Base-by-base conservation (phyloP, 2,113 vertebrate genomes). In the Chelonoidis abingdonii region DNA sequence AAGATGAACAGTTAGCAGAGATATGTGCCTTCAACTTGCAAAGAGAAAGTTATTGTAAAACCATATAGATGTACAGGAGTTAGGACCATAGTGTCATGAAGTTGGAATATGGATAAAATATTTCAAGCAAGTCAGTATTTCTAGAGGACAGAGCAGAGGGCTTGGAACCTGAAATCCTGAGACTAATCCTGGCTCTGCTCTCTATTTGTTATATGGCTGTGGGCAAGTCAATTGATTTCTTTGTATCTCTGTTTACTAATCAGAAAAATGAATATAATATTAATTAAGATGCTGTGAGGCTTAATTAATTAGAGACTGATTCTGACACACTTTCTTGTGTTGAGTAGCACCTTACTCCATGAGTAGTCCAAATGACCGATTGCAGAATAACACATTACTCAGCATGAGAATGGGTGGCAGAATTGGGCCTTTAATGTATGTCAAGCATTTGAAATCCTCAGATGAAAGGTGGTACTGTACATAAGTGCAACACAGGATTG, bases 381-480 rank as follows among this genome's bases (percentile, higher is more conserved):
- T 81, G 53, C 75, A 95, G 81, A 65, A 94, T 95, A 95, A 97
- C 41, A 62, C 91, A 72, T 21, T 92, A 83, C 92, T 69, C 93
- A 92, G 80, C 90, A 83, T 92, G 29, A 88, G 57, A 84, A 92
- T 92, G 91, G 92, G 83, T 88, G 78, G n/a, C 89, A 94, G 50
- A 0, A 94, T 94, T 95, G 96, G 95, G 94, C 93, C 89, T 41
- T 95, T 27, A 2, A 81, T 83, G 21, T 44, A 25, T 75, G 89
- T 84, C 91, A 92, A 95, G 85, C 59, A 82, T 96, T 97, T 95
- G 86, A 93, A 97, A 95, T 89, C 93, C 83, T 91, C 47, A 89
- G 56, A 84, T 78, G 35, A 81, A 81, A 54, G 54, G 21, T 72
- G 79, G 65, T 22, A 50, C 50, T 50, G 50, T 50, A 80, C 81